A percentile compares a stretch with the other conserved stretches of the same genome.
Evolutionary conservation across 92 coral and sea anemone species (phyloP).

Genomic region (Epizoanthus illoricatus): DNA sequence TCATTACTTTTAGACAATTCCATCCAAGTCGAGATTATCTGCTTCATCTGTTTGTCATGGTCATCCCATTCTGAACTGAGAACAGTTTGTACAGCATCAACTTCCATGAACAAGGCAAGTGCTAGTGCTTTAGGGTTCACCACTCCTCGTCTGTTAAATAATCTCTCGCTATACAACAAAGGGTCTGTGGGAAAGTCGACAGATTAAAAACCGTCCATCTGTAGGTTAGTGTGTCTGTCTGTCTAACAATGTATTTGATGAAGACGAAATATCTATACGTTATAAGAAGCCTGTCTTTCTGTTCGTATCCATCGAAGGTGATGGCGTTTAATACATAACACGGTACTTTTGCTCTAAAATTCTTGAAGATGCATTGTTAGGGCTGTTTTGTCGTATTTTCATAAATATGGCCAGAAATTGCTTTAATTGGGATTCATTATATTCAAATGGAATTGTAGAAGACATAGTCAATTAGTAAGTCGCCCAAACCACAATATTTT

Average conservation of each 20-base stretch:
- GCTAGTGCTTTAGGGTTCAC: neutral
- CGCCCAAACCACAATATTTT: too few relatives aligned
- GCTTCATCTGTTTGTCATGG: neutral
- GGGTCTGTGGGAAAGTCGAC: neutral
- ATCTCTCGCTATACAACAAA: neutral
- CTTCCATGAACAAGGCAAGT: neutral
- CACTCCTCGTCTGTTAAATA: constrained; percentile 6
- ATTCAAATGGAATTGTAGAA: too few relatives aligned
- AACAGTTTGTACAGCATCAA: neutral
- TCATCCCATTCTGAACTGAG: constrained; percentile 4
- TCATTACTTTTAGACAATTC: neutral
- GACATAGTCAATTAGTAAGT: too few relatives aligned
- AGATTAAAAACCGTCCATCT: neutral
- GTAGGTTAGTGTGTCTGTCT: too few relatives aligned
- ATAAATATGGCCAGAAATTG: too few relatives aligned
- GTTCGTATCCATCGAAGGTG: too few relatives aligned
- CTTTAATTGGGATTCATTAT: too few relatives aligned
- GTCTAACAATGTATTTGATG: neutral
- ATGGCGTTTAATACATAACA: neutral
- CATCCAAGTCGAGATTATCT: neutral
- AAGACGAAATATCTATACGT: neutral
- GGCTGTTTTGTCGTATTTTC: too few relatives aligned
- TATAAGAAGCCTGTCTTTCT: neutral
- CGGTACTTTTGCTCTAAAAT: neutral
- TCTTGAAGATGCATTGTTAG: too few relatives aligned